Conservation (phyloP, 2,888 invertebrate species). For the Pyrrhosoma nymphula region DNA sequence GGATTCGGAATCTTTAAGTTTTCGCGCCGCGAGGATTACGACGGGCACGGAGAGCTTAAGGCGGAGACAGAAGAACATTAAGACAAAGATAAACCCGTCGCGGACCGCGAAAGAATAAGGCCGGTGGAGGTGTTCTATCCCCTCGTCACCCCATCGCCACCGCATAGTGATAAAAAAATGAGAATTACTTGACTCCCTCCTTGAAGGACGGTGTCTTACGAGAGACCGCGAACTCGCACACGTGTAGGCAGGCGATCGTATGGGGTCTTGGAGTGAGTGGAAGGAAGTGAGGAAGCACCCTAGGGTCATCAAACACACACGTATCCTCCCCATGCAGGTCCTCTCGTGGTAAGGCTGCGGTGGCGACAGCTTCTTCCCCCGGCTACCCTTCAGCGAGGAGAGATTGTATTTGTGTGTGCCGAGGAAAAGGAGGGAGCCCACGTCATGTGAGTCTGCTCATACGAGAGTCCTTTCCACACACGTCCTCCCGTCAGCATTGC, state of each 20-base stretch:
- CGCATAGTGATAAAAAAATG: not conserved
- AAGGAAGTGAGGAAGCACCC: too few species aligned
- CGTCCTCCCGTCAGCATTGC: not conserved
- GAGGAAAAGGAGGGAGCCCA: too few species aligned
- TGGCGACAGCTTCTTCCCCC: not conserved
- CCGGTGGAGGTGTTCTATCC: slow-evolving; percentile 32
- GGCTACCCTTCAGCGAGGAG: not conserved
- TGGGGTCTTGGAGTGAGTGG: too few species aligned
- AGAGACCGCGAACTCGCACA: too few species aligned
- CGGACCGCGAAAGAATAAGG: slow-evolving; percentile 53
- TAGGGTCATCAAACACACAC: too few species aligned
- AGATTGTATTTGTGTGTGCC: too few species aligned
- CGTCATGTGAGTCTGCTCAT: not conserved
- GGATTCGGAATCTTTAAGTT: not conserved
- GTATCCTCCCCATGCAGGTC: too few species aligned
- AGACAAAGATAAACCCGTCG: slow-evolving; percentile 58
- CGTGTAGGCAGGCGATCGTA: too few species aligned
- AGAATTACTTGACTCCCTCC: too few species aligned
- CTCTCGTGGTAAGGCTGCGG: too few species aligned
- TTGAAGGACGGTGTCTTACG: not conserved
- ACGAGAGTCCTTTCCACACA: not conserved
- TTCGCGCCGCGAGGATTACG: slow-evolving; percentile 34
- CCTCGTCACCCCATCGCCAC: not conserved
- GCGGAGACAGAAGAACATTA: slow-evolving; percentile 40
- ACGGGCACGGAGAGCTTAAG: not conserved